These are phyloP conservation scores for Pimpla rufipes DNA, from an alignment of 2,888 invertebrate genomes.

Conservation along the genomic window DNA sequence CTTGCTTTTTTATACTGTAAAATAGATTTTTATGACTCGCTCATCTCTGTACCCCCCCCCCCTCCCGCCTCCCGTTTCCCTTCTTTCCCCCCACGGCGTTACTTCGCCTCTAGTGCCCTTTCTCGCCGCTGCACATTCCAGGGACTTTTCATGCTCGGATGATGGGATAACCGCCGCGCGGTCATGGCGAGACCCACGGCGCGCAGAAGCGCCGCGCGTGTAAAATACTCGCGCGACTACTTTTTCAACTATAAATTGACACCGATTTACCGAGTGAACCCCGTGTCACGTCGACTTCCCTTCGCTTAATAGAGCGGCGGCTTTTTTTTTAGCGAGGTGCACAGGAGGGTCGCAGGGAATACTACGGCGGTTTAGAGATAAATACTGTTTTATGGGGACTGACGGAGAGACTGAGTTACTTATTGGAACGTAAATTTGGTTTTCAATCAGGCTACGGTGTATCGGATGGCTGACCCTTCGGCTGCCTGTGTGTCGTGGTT, in stretches of 20 bases:
- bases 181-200: not conserved
- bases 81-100: not conserved
- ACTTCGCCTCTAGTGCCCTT: constrained; percentile 7
- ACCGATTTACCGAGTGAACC: constrained; percentile 44
- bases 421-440: not conserved
- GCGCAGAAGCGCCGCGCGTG: constrained; percentile 8
- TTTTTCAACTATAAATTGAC: constrained; percentile 32
- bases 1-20: constrained; percentile 57
- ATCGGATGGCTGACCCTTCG: not conserved
- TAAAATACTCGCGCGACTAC: constrained; percentile 21
- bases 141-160: constrained; percentile 22
- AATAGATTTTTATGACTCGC: constrained; percentile 65
- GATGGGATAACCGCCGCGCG: constrained; percentile 28
- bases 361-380: not conserved
- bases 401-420: not conserved
- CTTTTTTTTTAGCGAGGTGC: too few relatives aligned
- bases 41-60: constrained; percentile 45
- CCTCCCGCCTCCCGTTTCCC: not conserved
- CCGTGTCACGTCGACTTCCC: constrained; percentile 7
- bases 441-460: not conserved
- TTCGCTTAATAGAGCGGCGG: not conserved
- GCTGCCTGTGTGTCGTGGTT: too few relatives aligned
- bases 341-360: not conserved
- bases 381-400: not conserved
- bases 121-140: constrained; percentile 22